A percentile compares a stretch with the other conserved stretches of the same genome.
phyloP scores from a whole-genome alignment of 1,140 invertebrate species.

The Orussus abietinus region DNA sequence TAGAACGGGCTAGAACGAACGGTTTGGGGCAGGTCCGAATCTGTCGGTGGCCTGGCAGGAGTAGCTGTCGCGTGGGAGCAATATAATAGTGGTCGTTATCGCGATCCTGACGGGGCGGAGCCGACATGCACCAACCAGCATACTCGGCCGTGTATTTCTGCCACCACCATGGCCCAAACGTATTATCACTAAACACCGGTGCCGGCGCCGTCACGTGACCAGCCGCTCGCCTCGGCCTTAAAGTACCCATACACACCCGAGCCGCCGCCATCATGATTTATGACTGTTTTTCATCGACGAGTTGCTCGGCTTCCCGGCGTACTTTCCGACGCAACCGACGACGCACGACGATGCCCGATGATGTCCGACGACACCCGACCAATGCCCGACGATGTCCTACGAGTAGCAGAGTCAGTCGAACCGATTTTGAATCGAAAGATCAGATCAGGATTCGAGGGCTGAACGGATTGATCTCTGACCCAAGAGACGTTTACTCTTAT shows the following conservation, averaged over 20 bases:
- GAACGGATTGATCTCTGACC: no score
- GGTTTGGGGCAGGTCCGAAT: no score
- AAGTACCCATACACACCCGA: conserved; percentile 17
- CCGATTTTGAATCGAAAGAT: no score
- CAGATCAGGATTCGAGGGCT: no score
- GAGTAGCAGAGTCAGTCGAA: no score
- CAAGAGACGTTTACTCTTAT: no score
- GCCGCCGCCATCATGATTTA: conserved; percentile 30
- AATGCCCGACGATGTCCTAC: no score
- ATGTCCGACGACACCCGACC: no score
- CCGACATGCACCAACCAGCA: conserved; percentile 42
- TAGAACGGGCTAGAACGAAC: no score
- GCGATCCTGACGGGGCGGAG: conserved; percentile 40
- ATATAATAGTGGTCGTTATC: conserved; percentile 44
- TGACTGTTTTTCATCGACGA: conserved; percentile 22
- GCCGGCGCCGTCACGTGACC: not conserved
- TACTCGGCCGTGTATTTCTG: conserved; percentile 36
- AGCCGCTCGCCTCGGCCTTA: conserved; percentile 13
- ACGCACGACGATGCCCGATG: no score
- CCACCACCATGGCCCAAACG: conserved; percentile 31
- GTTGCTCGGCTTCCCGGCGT: no score
- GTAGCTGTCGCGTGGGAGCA: conserved; percentile 35
- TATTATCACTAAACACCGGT: conserved; percentile 29
- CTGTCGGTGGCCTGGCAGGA: not conserved
- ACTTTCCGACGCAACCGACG: no score